Evolutionary conservation across 2,797 vertebrate genomes (phyloP).

Genomic region (Chaunax sp.): DNA sequence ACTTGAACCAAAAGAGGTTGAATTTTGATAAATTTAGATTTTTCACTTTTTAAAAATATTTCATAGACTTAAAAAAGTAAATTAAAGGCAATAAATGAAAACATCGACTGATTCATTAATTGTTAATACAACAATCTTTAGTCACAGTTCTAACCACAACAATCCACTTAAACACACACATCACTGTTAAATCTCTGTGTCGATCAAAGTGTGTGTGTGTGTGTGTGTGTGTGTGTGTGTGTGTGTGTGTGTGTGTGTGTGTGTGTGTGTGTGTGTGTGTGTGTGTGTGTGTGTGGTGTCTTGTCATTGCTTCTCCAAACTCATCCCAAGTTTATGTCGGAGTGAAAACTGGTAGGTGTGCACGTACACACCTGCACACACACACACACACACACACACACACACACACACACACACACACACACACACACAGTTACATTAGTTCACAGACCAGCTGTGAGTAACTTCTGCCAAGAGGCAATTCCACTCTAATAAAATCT

Average conservation of each 20-base stretch:
- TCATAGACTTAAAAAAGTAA: too few relatives aligned
- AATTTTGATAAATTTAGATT: neutral
- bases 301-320: conserved; percentile 13
- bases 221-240: conserved; percentile 1
- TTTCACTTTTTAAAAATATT: too few relatives aligned
- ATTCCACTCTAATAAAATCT: conserved; percentile 86
- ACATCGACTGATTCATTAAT: too few relatives aligned
- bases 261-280: conserved; percentile 1
- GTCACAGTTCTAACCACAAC: too few relatives aligned
- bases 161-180: too few relatives aligned
- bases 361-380: conserved; percentile 31
- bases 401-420: conserved; percentile 12
- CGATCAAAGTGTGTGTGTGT: too few relatives aligned
- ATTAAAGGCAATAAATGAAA: too few relatives aligned
- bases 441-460: conserved; percentile 69
- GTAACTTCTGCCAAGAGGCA: conserved; percentile 80
- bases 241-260: conserved; percentile 6
- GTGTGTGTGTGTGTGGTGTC: conserved; percentile 11
- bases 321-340: conserved; percentile 35
- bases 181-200: too few relatives aligned
- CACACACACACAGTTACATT: conserved; percentile 46
- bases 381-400: conserved; percentile 48
- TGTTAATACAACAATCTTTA: too few relatives aligned
- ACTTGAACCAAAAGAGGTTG: neutral
- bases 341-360: conserved; percentile 30